Evolutionary conservation across 2,113 vertebrate species (phyloP).

Genomic region (Glaucidium brasilianum): DNA sequence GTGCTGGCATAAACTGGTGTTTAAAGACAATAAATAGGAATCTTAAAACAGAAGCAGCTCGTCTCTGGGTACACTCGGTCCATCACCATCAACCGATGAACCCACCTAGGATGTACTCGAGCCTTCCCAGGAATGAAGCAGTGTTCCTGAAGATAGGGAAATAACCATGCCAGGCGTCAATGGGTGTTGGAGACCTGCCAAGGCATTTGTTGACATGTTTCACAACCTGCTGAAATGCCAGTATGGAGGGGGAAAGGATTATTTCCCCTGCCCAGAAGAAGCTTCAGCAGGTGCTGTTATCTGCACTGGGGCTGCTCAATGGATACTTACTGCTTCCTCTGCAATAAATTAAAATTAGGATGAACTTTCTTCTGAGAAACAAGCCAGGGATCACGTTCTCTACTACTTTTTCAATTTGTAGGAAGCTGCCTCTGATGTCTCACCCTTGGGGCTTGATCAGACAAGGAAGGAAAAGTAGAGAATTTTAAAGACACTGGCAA

Average conservation of each 20-base stretch:
- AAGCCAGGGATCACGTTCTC: neutral
- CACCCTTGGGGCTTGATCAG: neutral
- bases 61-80: accelerated
- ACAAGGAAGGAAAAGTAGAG: neutral
- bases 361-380: neutral
- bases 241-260: neutral
- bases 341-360: neutral
- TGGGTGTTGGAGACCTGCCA: neutral
- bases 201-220: neutral
- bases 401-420: neutral
- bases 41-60: neutral
- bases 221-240: neutral
- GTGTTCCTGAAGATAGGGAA: neutral
- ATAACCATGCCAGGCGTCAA: neutral
- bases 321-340: neutral
- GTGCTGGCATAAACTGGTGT: neutral
- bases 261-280: neutral
- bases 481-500: conserved; percentile 6
- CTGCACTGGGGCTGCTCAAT: neutral
- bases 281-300: neutral
- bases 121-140: neutral
- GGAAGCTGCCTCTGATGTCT: neutral
- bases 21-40: neutral
- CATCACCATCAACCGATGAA: neutral
- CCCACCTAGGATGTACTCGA: neutral